phyloP scores from a whole-genome alignment of 2,113 vertebrate genomes.

The Seriola dumerili region DNA sequence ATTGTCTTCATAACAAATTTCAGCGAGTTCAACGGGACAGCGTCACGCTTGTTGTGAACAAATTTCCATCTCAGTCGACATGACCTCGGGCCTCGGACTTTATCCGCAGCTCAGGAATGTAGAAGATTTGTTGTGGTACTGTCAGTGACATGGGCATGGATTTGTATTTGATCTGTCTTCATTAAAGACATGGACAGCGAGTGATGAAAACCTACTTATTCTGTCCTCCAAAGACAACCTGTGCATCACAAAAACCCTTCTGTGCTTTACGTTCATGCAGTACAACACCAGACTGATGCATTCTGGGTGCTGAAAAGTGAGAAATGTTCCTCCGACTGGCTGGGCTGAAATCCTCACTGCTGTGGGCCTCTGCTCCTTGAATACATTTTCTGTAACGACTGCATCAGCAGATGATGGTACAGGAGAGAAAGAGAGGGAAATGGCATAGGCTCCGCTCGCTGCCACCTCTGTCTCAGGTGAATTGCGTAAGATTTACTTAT shows the following conservation, averaged over 20 bases:
- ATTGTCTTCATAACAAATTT: slow-evolving; percentile 48
- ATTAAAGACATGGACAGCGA: background rate
- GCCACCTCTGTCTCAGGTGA: slow-evolving; percentile 38
- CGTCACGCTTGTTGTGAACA: slow-evolving; percentile 32
- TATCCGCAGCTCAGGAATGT: slow-evolving; percentile 38
- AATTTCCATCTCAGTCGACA: slow-evolving; percentile 49
- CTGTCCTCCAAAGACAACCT: background rate
- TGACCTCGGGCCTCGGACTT: slow-evolving; percentile 47
- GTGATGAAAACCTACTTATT: slow-evolving; percentile 4
- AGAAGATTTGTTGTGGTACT: slow-evolving; percentile 38
- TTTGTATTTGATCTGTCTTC: slow-evolving; percentile 23
- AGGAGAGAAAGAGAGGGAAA: slow-evolving; percentile 11
- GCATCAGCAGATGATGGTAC: slow-evolving; percentile 34
- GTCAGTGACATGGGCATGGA: slow-evolving; percentile 3
- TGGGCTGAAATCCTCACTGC: slow-evolving; percentile 37
- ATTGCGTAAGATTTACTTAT: slow-evolving; percentile 44
- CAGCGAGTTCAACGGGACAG: slow-evolving; percentile 26
- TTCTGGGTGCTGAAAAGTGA: background rate
- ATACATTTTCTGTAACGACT: slow-evolving; percentile 29
- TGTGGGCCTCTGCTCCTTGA: slow-evolving; percentile 37
- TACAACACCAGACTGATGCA: background rate
- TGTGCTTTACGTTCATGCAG: background rate
- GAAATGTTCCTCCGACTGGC: background rate
- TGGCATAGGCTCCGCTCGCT: slow-evolving; percentile 21
- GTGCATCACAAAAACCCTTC: background rate